phyloP scores from a whole-genome alignment of 1,140 invertebrate species.

The Drosophila busckii region DNA sequence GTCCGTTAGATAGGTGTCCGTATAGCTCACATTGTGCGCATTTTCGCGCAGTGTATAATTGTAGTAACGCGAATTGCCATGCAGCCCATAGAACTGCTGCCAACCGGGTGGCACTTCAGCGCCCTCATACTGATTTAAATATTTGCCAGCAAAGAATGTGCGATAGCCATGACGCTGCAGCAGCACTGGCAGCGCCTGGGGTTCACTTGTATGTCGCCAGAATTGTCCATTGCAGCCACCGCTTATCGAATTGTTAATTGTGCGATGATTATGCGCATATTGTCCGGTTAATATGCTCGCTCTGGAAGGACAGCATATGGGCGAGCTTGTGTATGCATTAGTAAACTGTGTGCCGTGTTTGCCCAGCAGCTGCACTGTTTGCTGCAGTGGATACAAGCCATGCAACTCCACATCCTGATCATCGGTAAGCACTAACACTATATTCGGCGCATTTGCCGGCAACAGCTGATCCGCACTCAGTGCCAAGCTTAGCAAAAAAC shows the following conservation, averaged over 20 bases:
- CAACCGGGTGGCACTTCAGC: constrained; percentile 88
- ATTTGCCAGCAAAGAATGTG: constrained; percentile 93
- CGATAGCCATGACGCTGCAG: constrained; percentile 84
- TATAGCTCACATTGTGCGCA: constrained; percentile 82
- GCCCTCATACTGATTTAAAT: constrained; percentile 89
- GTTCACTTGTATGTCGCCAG: constrained; percentile 85
- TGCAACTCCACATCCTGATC: constrained; percentile 90
- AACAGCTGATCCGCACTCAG: too few relatives aligned
- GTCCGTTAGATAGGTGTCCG: constrained; percentile 89
- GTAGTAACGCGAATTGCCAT: constrained; percentile 93
- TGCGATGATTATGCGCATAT: constrained; percentile 91
- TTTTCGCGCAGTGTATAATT: constrained; percentile 93
- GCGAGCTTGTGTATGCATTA: constrained; percentile 89
- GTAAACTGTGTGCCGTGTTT: constrained; percentile 84
- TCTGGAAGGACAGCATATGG: constrained; percentile 93
- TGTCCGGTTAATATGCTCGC: constrained; percentile 91
- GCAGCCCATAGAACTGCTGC: constrained; percentile 88
- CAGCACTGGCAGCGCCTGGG: constrained; percentile 83
- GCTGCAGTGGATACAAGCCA: constrained; percentile 86
- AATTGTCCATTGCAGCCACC: constrained; percentile 86
- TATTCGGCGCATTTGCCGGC: constrained; percentile 82
- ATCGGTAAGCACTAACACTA: constrained; percentile 90
- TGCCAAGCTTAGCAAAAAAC: too few relatives aligned
- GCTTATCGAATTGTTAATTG: constrained; percentile 86
- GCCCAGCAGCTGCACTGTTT: constrained; percentile 82